A percentile compares a stretch with the other conserved stretches of the same genome.
These are phyloP conservation scores for Archips crataeganus DNA, from an alignment of 2,888 invertebrate genomes.

Conservation along the genomic window DNA sequence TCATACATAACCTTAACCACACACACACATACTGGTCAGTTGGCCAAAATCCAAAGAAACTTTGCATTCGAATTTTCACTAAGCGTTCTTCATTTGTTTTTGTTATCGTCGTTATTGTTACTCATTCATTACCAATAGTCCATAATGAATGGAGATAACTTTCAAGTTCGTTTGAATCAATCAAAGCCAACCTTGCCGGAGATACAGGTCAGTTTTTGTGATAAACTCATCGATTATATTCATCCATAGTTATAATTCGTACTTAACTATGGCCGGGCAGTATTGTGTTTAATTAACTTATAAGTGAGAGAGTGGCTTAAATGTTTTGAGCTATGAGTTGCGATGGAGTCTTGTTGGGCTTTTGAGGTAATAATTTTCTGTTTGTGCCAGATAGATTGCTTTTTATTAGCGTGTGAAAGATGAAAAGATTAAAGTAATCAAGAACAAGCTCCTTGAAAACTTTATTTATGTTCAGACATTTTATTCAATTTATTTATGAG, in stretches of 20 bases:
- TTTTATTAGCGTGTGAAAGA: conserved; percentile 19
- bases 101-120: background rate
- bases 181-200: conserved; percentile 47
- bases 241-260: conserved; percentile 11
- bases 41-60: conserved; percentile 10
- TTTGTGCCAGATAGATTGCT: conserved; percentile 3
- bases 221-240: conserved; percentile 65
- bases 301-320: conserved; percentile 26
- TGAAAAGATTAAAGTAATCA: conserved; percentile 16
- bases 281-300: conserved; percentile 9
- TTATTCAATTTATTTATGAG: background rate
- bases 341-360: conserved; percentile 58
- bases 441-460: conserved; percentile 4
- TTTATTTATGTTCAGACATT: conserved; percentile 7
- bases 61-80: conserved; percentile 17
- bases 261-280: conserved; percentile 19
- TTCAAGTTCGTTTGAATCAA: conserved; percentile 22
- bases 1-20: too few relatives aligned
- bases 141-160: conserved; percentile 24
- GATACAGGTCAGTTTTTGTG: conserved; percentile 56
- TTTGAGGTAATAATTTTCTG: conserved; percentile 59
- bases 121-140: background rate
- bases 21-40: background rate
- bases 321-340: conserved; percentile 44
- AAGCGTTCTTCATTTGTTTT: conserved; percentile 27